These are phyloP conservation scores for Dromaius novaehollandiae DNA, from an alignment of 2,113 vertebrate genomes.

Conservation along the genomic window DNA sequence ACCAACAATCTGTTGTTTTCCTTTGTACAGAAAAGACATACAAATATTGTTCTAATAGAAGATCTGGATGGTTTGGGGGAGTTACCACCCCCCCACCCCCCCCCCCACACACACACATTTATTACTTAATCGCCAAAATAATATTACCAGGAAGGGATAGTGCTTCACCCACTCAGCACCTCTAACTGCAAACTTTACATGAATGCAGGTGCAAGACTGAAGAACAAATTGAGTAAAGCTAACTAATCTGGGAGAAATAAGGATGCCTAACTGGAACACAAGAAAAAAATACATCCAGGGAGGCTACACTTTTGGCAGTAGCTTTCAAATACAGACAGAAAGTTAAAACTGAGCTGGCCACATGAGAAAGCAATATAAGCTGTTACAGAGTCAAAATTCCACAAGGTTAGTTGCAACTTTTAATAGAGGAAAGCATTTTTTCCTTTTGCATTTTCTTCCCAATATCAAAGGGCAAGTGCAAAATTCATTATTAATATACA, in stretches of 20 bases:
- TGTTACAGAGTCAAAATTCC: neutral
- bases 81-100: neutral
- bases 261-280: neutral
- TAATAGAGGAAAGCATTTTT: neutral
- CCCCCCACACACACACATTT: neutral
- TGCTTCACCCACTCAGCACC: neutral
- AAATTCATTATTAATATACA: neutral
- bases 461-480: neutral
- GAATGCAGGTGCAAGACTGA: neutral
- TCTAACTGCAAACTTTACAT: neutral
- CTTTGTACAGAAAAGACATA: neutral
- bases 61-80: neutral
- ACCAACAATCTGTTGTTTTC: neutral
- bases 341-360: neutral
- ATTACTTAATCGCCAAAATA: neutral
- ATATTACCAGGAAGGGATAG: neutral
- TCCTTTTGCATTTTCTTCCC: neutral
- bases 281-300: neutral
- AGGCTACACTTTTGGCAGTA: neutral
- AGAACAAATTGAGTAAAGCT: neutral
- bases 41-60: neutral
- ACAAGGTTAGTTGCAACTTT: neutral
- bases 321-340: neutral
- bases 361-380: neutral
- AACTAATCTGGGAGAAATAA: neutral